Base-by-base conservation (phyloP, 2,888 invertebrate genomes). In the Drosophila setosimentum region DNA sequence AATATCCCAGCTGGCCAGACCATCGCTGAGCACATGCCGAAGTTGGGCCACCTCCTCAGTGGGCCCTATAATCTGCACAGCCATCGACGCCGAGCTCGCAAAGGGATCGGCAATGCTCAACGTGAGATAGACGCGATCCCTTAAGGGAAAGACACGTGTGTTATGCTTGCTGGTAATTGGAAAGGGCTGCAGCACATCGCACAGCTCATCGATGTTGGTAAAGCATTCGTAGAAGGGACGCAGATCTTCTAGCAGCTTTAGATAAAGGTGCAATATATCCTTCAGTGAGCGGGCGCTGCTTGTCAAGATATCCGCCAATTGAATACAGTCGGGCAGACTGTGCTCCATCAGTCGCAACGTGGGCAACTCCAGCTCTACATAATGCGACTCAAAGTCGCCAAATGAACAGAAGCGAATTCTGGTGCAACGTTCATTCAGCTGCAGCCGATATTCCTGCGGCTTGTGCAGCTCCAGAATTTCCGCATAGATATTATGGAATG, bases 61-160 rank as follows among this genome's bases (percentile, higher is more conserved):
- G 2, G 93, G 93, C n/a, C 93, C 93, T 57, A 93, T 90, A 3
- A 93, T 89, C 69, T 91, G 87, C 11, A 93, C 63, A 0, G 81
- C 68, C 81, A 92, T 83, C 0, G 93, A 92, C 1, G 87, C 82
- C 2, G 87, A 74, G 11, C 91, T 81, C 11, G 89, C 86, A 63
- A 93, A 90, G 0, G 93, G 93, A 83, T 93, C 90, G 0, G 67
- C 70, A 8, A 93, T 83, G 3, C 79, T 78, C 1, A 93, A 61
- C 76, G 92, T 93, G 0, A 93, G 71, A 55, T 91, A 92, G 0
- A 92, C 91, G n/a, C 86, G 89, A 0, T 93, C 90, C 33, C 84
- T 92, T 7, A 93, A 67, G 21, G 92, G 88, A 73, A 93, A 90
- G 11, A 93, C 83, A 10, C 93, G 89, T 68, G 82, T 87, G 53